Evolutionary conservation across 2,797 vertebrate genomes (phyloP).

Genomic region (Pangasius macronema): DNA sequence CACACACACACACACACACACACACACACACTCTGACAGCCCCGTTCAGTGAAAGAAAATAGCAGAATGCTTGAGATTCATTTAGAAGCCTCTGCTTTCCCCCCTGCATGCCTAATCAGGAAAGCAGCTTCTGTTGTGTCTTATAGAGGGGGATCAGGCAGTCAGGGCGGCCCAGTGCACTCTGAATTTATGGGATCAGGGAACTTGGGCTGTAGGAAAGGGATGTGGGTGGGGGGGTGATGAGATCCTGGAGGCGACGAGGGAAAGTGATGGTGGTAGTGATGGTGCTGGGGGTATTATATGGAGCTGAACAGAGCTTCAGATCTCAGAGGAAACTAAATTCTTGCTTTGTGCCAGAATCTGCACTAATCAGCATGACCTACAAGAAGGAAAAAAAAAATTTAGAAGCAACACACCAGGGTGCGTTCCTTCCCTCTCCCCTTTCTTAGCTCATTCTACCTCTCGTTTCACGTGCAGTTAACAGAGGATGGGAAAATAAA

Average conservation of each 20-base stretch:
- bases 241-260: not conserved
- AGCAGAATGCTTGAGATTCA: slow-evolving; percentile 55
- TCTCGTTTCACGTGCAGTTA: not conserved
- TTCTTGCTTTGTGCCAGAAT: slow-evolving; percentile 57
- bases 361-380: slow-evolving; percentile 54
- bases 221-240: not conserved
- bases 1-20: slow-evolving; percentile 17
- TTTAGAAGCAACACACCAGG: slow-evolving; percentile 12
- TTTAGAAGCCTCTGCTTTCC: slow-evolving; percentile 52
- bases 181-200: slow-evolving; percentile 43
- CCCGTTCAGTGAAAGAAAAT: slow-evolving; percentile 45
- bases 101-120: slow-evolving; percentile 58
- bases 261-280: not conserved
- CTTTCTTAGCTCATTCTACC: not conserved
- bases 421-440: slow-evolving; percentile 24
- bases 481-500: slow-evolving; percentile 22
- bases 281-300: not conserved
- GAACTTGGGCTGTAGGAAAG: not conserved
- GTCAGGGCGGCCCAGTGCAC: not conserved
- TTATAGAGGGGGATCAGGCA: slow-evolving; percentile 38
- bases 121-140: slow-evolving; percentile 45
- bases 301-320: not conserved
- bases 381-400: slow-evolving; percentile 40
- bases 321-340: slow-evolving; percentile 58
- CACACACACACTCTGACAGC: slow-evolving; percentile 18